Percentiles rank a stretch among this genome's conserved stretches.
These are phyloP conservation scores for Catharus bicknelli DNA, from an alignment of 2,113 vertebrate species.

Conservation along the genomic window DNA sequence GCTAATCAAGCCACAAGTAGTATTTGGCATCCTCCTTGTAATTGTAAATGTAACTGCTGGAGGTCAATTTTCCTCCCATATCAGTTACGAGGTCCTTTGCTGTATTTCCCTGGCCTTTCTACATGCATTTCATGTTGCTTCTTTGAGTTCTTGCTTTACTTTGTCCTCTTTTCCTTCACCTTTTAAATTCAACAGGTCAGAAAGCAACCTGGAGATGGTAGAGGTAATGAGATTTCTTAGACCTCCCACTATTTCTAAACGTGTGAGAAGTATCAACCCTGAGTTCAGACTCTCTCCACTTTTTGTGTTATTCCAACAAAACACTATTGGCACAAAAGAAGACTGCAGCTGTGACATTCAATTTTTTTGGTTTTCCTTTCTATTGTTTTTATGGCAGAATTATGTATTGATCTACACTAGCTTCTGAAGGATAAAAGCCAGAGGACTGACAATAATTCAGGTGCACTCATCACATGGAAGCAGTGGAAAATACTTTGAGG, in stretches of 20 bases:
- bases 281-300: neutral
- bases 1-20: neutral
- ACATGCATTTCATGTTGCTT: neutral
- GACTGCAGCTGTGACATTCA: neutral
- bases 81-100: neutral
- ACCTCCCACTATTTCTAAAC: neutral
- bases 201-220: neutral
- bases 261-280: neutral
- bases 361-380: neutral
- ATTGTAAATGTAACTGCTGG: neutral
- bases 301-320: neutral
- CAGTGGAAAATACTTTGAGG: neutral
- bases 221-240: neutral
- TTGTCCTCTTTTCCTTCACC: neutral
- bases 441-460: neutral
- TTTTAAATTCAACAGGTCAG: neutral
- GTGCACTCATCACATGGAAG: neutral
- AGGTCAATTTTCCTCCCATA: neutral
- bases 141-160: neutral
- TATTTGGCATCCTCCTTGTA: neutral
- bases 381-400: neutral
- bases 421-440: neutral
- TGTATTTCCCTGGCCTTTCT: neutral
- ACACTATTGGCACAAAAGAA: fast-evolving
- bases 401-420: neutral